A percentile compares a stretch with the other conserved stretches of the same genome.
Conservation (phyloP, 2,888 invertebrate species). For the Sussaba pulchella region DNA sequence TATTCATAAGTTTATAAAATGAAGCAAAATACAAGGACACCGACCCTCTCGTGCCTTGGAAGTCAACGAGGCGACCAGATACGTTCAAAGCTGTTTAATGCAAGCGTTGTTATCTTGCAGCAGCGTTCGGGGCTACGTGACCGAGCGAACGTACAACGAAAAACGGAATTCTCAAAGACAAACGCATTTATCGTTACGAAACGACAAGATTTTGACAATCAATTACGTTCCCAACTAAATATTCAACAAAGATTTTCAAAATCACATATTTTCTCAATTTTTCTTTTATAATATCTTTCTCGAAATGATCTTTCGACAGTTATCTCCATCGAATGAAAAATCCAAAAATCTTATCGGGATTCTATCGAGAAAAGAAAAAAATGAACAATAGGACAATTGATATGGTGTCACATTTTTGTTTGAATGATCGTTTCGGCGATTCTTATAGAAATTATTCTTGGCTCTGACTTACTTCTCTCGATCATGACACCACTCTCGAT, state of each 20-base stretch:
- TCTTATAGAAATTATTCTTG: too few relatives aligned
- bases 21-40: background rate
- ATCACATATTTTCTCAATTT: too few relatives aligned
- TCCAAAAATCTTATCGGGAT: too few relatives aligned
- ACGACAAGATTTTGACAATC: background rate
- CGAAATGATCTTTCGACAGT: too few relatives aligned
- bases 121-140: conserved; percentile 24
- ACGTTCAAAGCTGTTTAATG: conserved; percentile 6
- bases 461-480: conserved; percentile 1
- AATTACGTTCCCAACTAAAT: background rate
- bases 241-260: too few relatives aligned
- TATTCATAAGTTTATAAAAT: conserved; percentile 2
- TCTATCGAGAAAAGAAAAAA: too few relatives aligned
- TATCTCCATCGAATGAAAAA: too few relatives aligned
- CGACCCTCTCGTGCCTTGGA: background rate
- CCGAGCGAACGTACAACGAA: conserved; percentile 8
- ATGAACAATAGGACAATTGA: too few relatives aligned
- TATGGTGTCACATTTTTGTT: too few relatives aligned
- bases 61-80: background rate
- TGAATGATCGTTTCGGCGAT: background rate
- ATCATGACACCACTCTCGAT: background rate
- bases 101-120: conserved; percentile 6
- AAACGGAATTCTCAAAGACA: background rate
- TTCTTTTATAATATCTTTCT: too few relatives aligned
- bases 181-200: background rate